A percentile compares a stretch with the other conserved stretches of the same genome.
Conservation (phyloP, 53 echinoderm and acorn worm genomes). For the Echinarachnius parma region DNA sequence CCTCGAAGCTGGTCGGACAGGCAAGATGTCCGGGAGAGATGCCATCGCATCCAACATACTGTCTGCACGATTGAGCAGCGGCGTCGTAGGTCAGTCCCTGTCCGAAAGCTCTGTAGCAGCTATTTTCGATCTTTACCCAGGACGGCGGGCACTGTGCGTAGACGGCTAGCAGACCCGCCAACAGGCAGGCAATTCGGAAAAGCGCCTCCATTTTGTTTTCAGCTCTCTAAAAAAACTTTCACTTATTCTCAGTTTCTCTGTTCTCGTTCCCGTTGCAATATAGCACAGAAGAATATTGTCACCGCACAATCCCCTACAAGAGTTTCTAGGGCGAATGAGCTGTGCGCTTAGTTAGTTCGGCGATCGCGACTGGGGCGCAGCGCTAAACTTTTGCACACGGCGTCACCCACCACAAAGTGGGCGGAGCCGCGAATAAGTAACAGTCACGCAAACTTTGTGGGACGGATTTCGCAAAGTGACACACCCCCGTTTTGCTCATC, state of each 20-base stretch:
- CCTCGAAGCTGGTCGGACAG: constrained; percentile 16
- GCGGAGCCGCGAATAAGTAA: too few species aligned
- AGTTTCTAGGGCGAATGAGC: constrained; percentile 5
- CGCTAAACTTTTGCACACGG: constrained; percentile 23
- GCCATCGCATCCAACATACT: constrained; percentile 20
- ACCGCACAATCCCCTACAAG: constrained; percentile 7
- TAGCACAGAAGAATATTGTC: constrained; percentile 2
- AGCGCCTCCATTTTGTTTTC: constrained; percentile 41
- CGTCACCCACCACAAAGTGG: constrained; percentile 8
- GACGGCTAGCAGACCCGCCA: constrained; percentile 26
- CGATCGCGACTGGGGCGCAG: neutral
- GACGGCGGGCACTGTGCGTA: constrained; percentile 28
- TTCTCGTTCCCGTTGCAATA: neutral
- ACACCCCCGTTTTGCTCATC: too few species aligned
- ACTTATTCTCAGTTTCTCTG: neutral
- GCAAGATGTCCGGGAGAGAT: constrained; percentile 31
- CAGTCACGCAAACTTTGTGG: neutral
- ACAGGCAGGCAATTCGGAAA: constrained; percentile 33
- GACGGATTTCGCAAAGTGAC: too few species aligned
- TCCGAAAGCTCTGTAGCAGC: constrained; percentile 43
- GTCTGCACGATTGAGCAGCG: constrained; percentile 14
- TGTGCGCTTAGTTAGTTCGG: neutral
- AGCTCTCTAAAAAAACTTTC: neutral
- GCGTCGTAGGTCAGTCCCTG: constrained; percentile 4
- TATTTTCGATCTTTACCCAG: constrained; percentile 25